phyloP scores from a whole-genome alignment of 2,888 invertebrate species.

The Cantharis nigra region DNA sequence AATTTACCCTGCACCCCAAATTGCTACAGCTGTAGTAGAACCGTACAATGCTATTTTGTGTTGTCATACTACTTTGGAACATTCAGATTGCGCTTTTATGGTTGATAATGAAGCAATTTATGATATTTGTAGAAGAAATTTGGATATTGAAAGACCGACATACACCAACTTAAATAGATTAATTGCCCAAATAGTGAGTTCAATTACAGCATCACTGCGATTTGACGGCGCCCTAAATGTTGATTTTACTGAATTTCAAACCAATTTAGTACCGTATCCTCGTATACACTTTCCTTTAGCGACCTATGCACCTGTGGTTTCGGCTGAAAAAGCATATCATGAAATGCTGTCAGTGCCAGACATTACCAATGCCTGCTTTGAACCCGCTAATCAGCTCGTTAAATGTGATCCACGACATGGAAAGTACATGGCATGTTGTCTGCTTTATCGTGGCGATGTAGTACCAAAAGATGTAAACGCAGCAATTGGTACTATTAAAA shows the following conservation, averaged over 20 bases:
- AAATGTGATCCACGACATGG: background rate
- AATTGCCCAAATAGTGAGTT: conserved; percentile 61
- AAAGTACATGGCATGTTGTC: background rate
- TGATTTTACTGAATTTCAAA: conserved; percentile 65
- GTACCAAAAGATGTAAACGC: background rate
- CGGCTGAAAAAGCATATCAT: background rate
- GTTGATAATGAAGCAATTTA: conserved; percentile 45
- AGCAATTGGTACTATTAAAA: conserved; percentile 46
- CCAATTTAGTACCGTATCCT: conserved; percentile 49
- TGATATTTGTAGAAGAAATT: conserved; percentile 63
- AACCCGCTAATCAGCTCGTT: background rate
- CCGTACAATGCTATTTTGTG: background rate
- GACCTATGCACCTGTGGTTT: background rate
- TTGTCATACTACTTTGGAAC: background rate
- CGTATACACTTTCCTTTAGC: background rate
- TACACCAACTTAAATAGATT: conserved; percentile 69
- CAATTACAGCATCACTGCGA: conserved; percentile 64
- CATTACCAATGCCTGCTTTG: background rate
- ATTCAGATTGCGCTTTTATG: background rate
- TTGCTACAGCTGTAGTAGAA: background rate
- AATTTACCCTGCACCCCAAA: background rate
- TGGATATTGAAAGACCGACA: conserved; percentile 62
- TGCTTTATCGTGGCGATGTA: background rate
- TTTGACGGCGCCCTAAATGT: conserved; percentile 66
- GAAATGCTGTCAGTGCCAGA: background rate